Conservation (phyloP, 2,888 invertebrate genomes). For the Labia minor region DNA sequence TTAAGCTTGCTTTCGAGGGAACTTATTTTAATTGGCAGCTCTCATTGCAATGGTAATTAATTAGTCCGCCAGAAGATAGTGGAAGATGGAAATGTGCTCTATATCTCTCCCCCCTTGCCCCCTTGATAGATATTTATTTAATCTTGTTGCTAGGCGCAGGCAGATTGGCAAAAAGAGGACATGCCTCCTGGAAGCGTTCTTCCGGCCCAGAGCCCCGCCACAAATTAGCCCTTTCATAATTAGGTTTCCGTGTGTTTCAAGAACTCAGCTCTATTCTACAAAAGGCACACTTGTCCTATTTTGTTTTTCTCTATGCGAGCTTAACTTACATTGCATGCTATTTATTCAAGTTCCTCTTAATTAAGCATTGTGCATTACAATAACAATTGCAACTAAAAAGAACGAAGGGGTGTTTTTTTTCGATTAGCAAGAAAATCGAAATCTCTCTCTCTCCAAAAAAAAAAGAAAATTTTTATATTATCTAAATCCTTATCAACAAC, state of each 20-base stretch:
- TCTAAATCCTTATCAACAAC: neutral
- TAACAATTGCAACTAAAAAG: neutral
- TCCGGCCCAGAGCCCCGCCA: neutral
- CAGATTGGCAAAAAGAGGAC: slow-evolving; percentile 9
- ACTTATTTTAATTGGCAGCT: no score
- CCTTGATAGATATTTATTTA: neutral
- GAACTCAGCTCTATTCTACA: neutral
- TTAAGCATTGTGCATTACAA: neutral
- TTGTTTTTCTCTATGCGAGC: neutral
- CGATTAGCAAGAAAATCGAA: neutral
- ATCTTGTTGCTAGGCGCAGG: neutral
- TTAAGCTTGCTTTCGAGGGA: no score
- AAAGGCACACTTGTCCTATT: neutral
- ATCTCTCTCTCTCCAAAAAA: neutral
- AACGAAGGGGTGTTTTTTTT: neutral
- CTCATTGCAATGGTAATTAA: no score
- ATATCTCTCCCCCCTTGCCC: no score
- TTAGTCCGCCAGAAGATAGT: no score
- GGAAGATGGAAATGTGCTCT: no score
- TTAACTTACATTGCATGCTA: neutral
- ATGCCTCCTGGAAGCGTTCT: neutral
- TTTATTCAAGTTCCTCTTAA: slow-evolving; percentile 2
- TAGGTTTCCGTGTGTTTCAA: neutral
- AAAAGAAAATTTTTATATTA: neutral
- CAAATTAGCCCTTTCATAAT: slow-evolving; percentile 13